These are phyloP conservation scores for Bombus consobrinus DNA, from an alignment of 1,140 invertebrate genomes.

Conservation along the genomic window DNA sequence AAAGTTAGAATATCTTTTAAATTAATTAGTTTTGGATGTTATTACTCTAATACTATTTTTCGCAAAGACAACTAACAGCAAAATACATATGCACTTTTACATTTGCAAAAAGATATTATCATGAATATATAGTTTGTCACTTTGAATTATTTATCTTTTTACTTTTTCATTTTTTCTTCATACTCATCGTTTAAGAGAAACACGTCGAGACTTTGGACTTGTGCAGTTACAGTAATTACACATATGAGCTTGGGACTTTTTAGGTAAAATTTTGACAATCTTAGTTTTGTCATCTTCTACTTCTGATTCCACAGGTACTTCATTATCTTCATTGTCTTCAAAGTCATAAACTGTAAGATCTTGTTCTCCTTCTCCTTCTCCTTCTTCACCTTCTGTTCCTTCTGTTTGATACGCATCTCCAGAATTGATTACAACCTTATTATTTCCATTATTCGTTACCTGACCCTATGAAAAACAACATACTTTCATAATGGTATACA, in stretches of 20 bases:
- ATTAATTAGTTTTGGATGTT: too few relatives aligned
- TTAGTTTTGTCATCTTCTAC: slow-evolving; percentile 89
- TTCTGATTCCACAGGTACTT: slow-evolving; percentile 84
- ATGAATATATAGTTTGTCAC: too few relatives aligned
- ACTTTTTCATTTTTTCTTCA: too few relatives aligned
- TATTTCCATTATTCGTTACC: slow-evolving; percentile 71
- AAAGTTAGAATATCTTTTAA: too few relatives aligned
- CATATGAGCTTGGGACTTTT: slow-evolving; percentile 90
- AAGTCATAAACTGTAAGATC: slow-evolving; percentile 87
- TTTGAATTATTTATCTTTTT: too few relatives aligned
- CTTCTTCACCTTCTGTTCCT: slow-evolving; percentile 84
- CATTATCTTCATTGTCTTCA: slow-evolving; percentile 85
- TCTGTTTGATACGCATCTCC: slow-evolving; percentile 90
- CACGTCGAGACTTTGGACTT: slow-evolving; percentile 86
- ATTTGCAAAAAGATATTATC: too few relatives aligned
- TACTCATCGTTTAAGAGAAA: too few relatives aligned
- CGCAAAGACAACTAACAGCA: too few relatives aligned
- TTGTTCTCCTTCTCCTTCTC: slow-evolving; percentile 85
- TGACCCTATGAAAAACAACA: slow-evolving; percentile 65
- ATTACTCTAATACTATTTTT: too few relatives aligned
- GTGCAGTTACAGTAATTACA: slow-evolving; percentile 96
- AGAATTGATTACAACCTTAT: slow-evolving; percentile 84
- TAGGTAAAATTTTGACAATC: slow-evolving; percentile 86
- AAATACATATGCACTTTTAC: too few relatives aligned
- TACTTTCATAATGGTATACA: background rate